Evolutionary conservation across 2,113 vertebrate species (phyloP).

Genomic region (Sprattus sprattus): DNA sequence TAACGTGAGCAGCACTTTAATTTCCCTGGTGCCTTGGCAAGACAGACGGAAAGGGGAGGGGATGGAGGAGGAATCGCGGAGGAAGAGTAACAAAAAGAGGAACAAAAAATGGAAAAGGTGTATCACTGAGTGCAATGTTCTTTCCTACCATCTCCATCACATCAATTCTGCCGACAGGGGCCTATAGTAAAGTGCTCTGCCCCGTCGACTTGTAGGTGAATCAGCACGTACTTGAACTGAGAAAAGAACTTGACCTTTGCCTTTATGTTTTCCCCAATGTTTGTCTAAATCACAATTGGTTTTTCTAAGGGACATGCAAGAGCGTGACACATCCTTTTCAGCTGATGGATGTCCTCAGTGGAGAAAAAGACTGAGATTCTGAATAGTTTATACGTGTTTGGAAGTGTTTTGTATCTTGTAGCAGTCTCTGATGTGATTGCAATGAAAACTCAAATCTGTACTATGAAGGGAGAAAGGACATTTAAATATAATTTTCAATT

Average conservation of each 20-base stretch:
- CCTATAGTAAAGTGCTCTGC: constrained; percentile 3
- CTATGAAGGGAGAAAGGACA: not conserved
- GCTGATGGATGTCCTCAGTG: constrained; percentile 87
- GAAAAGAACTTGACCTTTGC: constrained; percentile 98
- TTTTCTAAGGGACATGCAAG: constrained; percentile 91
- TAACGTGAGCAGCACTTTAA: not conserved
- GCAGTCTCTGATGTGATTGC: constrained; percentile 25
- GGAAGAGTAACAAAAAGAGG: not conserved
- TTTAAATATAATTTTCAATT: not conserved
- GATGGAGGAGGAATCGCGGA: not conserved
- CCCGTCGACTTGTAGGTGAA: constrained; percentile 79
- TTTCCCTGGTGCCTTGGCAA: not conserved
- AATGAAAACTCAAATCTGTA: not conserved
- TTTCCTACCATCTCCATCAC: not conserved
- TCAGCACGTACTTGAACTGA: constrained; percentile 91
- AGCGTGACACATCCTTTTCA: constrained; percentile 92
- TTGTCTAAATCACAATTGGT: constrained; percentile 99
- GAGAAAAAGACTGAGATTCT: constrained; percentile 78
- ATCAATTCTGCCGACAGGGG: not conserved
- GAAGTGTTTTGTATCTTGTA: constrained; percentile 51
- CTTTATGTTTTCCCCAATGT: constrained; percentile 94
- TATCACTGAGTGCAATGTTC: not conserved
- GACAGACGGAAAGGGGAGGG: not conserved
- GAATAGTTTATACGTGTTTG: constrained; percentile 84
- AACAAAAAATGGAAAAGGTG: not conserved